Evolutionary conservation across 2,113 vertebrate genomes (phyloP).

Genomic region (Sisor rabdophorus): DNA sequence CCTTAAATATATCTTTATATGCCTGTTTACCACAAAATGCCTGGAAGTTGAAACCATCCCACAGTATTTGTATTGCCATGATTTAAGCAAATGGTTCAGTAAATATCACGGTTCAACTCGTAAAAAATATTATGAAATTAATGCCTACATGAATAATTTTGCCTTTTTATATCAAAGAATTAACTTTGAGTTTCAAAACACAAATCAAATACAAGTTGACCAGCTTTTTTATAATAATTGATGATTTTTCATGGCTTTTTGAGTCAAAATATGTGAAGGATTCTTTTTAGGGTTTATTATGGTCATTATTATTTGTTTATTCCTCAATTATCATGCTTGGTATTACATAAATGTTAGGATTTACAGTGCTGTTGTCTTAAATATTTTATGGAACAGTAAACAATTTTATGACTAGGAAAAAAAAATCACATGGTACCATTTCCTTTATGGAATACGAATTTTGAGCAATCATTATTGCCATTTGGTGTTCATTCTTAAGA

Average conservation of each 20-base stretch:
- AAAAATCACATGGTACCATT: neutral
- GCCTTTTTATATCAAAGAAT: too few relatives aligned
- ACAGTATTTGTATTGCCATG: neutral
- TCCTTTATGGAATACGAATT: constrained; percentile 1
- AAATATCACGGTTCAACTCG: neutral
- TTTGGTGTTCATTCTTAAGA: constrained; percentile 5
- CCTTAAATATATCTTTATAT: too few relatives aligned
- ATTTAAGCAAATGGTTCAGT: neutral
- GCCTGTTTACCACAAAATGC: neutral
- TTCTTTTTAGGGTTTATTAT: neutral
- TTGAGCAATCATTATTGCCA: constrained; percentile 6
- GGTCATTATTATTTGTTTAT: neutral
- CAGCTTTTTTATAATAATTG: neutral
- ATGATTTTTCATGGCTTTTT: neutral
- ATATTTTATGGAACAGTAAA: neutral
- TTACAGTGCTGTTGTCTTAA: neutral
- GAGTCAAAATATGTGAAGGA: neutral
- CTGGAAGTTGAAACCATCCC: neutral
- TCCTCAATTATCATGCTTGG: neutral
- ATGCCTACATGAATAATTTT: too few relatives aligned
- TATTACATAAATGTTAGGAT: neutral
- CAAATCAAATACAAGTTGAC: neutral
- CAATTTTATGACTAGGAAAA: neutral
- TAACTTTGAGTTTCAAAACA: too few relatives aligned
- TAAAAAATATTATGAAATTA: neutral